These are phyloP conservation scores for Lerema accius DNA, from an alignment of 1,140 invertebrate genomes.

Conservation along the genomic window DNA sequence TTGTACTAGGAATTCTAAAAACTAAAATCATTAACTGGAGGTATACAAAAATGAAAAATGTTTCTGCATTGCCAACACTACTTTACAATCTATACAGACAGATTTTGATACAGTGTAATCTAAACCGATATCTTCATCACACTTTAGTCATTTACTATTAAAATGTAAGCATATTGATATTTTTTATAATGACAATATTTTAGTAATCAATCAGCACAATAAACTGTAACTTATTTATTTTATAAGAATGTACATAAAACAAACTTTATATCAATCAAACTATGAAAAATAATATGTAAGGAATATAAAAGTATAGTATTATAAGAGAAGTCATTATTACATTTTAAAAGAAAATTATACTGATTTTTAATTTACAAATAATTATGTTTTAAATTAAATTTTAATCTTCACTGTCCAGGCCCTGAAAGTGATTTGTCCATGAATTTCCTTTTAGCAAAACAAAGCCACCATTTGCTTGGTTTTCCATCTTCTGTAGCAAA, in stretches of 20 bases:
- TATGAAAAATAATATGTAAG: slow-evolving; percentile 4
- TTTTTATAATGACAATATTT: background rate
- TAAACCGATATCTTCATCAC: background rate
- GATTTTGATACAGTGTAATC: no score
- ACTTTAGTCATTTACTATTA: background rate
- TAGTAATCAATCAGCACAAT: background rate
- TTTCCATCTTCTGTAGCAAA: slow-evolving; percentile 95
- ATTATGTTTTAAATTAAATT: slow-evolving; percentile 34
- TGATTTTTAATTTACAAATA: slow-evolving; percentile 36
- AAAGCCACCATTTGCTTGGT: slow-evolving; percentile 99
- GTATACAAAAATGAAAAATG: no score
- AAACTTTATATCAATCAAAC: slow-evolving; percentile 1
- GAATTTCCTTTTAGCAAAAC: slow-evolving; percentile 99
- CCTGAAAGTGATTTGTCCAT: slow-evolving; percentile 99
- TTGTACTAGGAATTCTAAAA: no score
- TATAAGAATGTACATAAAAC: slow-evolving; percentile 9
- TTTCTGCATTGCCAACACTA: background rate
- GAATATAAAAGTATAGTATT: slow-evolving; percentile 13
- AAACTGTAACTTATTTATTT: slow-evolving; percentile 31
- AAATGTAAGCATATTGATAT: background rate
- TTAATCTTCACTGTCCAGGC: slow-evolving; percentile 90
- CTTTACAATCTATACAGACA: background rate
- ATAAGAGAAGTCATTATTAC: slow-evolving; percentile 22
- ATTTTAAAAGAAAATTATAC: slow-evolving; percentile 27
- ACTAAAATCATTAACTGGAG: no score